Evolutionary conservation across 1,140 invertebrate genomes (phyloP).

Genomic region (Akabosia matsudoensis): DNA sequence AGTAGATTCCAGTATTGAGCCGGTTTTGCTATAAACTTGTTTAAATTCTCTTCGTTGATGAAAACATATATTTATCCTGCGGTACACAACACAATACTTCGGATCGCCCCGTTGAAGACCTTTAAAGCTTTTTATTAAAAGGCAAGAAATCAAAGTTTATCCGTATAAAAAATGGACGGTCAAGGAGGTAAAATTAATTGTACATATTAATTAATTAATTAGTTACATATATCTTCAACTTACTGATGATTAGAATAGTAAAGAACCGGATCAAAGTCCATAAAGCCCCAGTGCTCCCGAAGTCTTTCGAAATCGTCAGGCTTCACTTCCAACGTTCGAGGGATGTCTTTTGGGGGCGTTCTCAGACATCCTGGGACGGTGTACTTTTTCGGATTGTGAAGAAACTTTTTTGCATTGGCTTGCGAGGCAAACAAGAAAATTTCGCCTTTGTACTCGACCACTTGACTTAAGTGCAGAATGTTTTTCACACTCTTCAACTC

Average conservation of each 20-base stretch:
- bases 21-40: conserved; percentile 33
- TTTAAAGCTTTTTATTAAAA: conserved; percentile 30
- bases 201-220: not conserved
- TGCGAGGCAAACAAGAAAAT: conserved; percentile 23
- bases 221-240: not conserved
- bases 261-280: conserved; percentile 39
- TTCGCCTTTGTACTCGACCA: conserved; percentile 29
- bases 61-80: conserved; percentile 27
- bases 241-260: conserved; percentile 34
- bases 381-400: conserved; percentile 26
- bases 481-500: conserved; percentile 18
- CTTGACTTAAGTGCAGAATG: not conserved
- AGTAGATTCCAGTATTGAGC: not conserved
- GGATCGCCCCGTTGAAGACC: conserved; percentile 33
- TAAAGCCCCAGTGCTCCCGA: conserved; percentile 27
- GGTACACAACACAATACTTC: conserved; percentile 33
- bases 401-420: conserved; percentile 21
- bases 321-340: not conserved
- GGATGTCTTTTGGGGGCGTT: conserved; percentile 18
- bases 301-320: conserved; percentile 26
- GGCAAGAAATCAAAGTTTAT: not conserved
- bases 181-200: not conserved
- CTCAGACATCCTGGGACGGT: conserved; percentile 20
- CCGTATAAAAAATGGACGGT: not conserved
- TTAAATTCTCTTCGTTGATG: conserved; percentile 16